phyloP scores from a whole-genome alignment of 2,888 invertebrate species.

The Asteroscopus sphinx region DNA sequence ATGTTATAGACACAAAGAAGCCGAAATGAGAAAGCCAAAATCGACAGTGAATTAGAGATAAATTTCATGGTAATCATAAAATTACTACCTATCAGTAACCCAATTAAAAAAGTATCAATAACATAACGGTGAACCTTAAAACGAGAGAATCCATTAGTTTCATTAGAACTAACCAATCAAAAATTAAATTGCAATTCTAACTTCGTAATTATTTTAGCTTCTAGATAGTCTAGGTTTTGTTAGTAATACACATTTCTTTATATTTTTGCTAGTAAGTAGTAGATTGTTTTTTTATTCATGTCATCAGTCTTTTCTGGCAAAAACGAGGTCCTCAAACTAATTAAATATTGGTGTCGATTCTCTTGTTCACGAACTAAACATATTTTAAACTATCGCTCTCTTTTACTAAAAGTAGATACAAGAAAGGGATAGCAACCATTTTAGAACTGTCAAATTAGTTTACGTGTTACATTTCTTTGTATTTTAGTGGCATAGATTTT shows the following conservation, averaged over 20 bases:
- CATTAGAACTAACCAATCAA: slow-evolving; percentile 49
- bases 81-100: slow-evolving; percentile 30
- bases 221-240: not conserved
- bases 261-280: not conserved
- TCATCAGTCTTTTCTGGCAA: no score
- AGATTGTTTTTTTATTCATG: no score
- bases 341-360: slow-evolving; percentile 27
- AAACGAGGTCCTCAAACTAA: slow-evolving; percentile 19
- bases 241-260: slow-evolving; percentile 5
- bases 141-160: slow-evolving; percentile 36
- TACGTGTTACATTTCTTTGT: no score
- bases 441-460: no score
- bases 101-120: slow-evolving; percentile 41
- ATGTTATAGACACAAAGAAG: slow-evolving; percentile 32
- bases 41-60: slow-evolving; percentile 19
- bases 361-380: no score
- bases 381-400: no score
- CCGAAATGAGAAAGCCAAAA: slow-evolving; percentile 18
- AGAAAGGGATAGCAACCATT: no score
- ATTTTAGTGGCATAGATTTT: no score
- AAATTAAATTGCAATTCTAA: slow-evolving; percentile 30
- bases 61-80: slow-evolving; percentile 42
- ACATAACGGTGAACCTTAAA: slow-evolving; percentile 18
- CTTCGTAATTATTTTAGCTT: slow-evolving; percentile 17
- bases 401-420: no score